Conservation (phyloP, 1,140 invertebrate genomes). For the Chymomyza costata region DNA sequence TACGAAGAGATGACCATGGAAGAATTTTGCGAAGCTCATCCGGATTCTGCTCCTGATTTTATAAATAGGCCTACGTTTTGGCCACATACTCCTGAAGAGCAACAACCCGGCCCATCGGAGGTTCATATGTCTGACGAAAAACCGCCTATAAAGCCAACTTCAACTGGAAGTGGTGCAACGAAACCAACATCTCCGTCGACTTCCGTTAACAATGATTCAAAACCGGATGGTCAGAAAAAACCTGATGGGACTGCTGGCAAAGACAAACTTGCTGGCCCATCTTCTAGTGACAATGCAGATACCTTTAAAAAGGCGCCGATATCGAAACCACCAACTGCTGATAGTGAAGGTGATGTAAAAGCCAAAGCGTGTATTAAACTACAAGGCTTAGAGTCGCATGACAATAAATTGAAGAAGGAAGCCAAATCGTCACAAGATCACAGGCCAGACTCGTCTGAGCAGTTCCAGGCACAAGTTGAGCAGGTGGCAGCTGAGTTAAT, state of each 20-base stretch:
- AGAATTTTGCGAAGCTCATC: constrained; percentile 84
- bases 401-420: no score
- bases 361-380: no score
- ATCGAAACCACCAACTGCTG: no score
- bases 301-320: no score
- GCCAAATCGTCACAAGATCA: no score
- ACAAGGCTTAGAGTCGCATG: no score
- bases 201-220: not conserved
- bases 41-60: constrained; percentile 81
- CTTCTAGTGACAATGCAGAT: no score
- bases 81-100: constrained; percentile 82
- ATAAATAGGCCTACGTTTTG: constrained; percentile 86
- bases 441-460: no score
- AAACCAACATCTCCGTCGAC: no score
- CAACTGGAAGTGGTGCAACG: not conserved
- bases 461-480: not conserved
- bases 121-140: constrained; percentile 11
- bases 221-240: not conserved
- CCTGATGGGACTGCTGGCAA: no score
- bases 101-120: constrained; percentile 51
- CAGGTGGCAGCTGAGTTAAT: constrained; percentile 15
- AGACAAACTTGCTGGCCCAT: no score
- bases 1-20: constrained; percentile 92
- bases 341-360: no score
- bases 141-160: not conserved